A percentile compares a stretch with the other conserved stretches of the same genome.
Conservation (phyloP, 2,797 vertebrate genomes). For the Rhinatrema bivittatum region DNA sequence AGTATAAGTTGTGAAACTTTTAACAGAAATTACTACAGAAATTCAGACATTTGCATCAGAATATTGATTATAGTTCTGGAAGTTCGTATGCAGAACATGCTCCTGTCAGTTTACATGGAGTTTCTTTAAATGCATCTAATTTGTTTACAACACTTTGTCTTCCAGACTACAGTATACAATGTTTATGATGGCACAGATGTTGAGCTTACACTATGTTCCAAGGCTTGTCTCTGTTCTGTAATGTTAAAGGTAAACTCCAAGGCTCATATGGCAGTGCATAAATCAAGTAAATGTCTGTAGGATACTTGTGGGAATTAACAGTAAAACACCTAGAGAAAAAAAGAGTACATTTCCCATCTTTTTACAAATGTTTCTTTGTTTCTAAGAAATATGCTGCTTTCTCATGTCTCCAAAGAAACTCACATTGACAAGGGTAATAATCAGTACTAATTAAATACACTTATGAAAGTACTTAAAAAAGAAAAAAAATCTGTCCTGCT, state of each 20-base stretch:
- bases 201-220: too few species aligned
- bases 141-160: too few species aligned
- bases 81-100: too few species aligned
- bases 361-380: slow-evolving; percentile 32
- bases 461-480: slow-evolving; percentile 34
- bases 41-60: too few species aligned
- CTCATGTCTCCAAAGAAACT: slow-evolving; percentile 43
- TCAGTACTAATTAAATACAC: slow-evolving; percentile 52
- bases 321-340: slow-evolving; percentile 26
- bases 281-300: slow-evolving; percentile 43
- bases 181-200: too few species aligned
- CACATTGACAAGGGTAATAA: slow-evolving; percentile 48
- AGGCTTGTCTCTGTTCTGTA: slow-evolving; percentile 32
- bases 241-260: slow-evolving; percentile 37
- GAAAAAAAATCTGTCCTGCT: slow-evolving; percentile 53
- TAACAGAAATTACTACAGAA: too few species aligned
- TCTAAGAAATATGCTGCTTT: slow-evolving; percentile 37
- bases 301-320: slow-evolving; percentile 37
- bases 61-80: too few species aligned
- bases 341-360: slow-evolving; percentile 11
- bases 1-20: too few species aligned
- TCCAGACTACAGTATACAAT: too few species aligned
- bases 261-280: slow-evolving; percentile 43
- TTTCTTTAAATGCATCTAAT: not conserved
- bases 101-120: too few species aligned